A percentile compares a stretch with the other conserved stretches of the same genome.
phyloP scores from a whole-genome alignment of 1,140 invertebrate genomes.

The Penaeus japonicus region DNA sequence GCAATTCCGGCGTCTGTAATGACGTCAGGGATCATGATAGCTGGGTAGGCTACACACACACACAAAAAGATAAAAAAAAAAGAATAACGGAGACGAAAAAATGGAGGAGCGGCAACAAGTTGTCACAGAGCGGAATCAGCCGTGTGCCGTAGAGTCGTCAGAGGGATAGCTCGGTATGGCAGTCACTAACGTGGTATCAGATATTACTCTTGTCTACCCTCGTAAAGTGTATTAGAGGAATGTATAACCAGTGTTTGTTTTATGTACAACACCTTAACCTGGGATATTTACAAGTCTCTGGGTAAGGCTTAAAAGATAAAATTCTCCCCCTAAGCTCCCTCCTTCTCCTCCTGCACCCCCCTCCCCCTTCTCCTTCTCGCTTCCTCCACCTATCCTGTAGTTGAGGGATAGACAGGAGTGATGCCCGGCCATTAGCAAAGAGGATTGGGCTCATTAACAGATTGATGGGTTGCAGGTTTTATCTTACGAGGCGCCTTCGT shows the following conservation, averaged over 20 bases:
- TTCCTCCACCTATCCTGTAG: too few species aligned
- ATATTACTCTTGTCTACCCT: background rate
- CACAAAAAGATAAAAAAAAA: too few species aligned
- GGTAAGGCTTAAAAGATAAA: background rate
- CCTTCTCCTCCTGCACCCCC: background rate
- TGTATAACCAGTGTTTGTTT: slow-evolving; percentile 14
- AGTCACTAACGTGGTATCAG: background rate
- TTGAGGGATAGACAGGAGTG: background rate
- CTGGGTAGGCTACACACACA: too few species aligned
- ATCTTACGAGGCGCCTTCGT: background rate
- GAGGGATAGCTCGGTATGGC: background rate
- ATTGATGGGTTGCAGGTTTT: background rate
- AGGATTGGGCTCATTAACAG: slow-evolving; percentile 8
- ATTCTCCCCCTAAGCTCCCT: background rate
- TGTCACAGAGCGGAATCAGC: too few species aligned
- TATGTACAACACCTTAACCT: background rate
- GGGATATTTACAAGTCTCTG: background rate
- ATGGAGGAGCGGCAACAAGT: too few species aligned
- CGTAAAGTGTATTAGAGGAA: slow-evolving; percentile 16
- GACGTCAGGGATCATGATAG: too few species aligned
- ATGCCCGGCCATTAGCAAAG: slow-evolving; percentile 8
- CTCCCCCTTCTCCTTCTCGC: too few species aligned
- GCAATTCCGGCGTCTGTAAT: too few species aligned
- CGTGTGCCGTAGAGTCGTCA: too few species aligned
- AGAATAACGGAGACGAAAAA: too few species aligned